Evolutionary conservation across 2,888 invertebrate genomes (phyloP), one percentile per base, ranked within the genome.

Genomic region (Pogonocherus hispidulus): DNA sequence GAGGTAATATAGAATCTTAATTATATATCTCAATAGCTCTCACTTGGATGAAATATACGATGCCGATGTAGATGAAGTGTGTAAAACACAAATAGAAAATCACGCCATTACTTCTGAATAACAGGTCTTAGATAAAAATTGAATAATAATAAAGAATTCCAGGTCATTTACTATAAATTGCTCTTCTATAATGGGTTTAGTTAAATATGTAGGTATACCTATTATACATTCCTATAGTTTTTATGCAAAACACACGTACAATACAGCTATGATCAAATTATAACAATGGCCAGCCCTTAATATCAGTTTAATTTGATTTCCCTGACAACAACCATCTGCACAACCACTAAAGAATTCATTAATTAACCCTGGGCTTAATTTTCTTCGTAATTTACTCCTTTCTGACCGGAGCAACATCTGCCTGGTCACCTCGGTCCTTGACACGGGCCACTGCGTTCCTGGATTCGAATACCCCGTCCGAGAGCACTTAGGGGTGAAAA

Each of bases 401-500:
- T 35, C 20, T 11, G 20, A 19, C 41, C 20, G 16, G 22, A 37
- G 18, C 14, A 37, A 55, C 55, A 55, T 55, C 55, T 55, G 55
- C 55, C 22, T 20, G 37, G 22, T 37, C 18, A 19, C n/a, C 55
- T n/a, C n/a, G n/a, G n/a, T n/a, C n/a, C n/a, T n/a, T n/a, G n/a
- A n/a, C n/a, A 55, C 55, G 55, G 22, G 19, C 55, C 55, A 55
- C 41, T 55, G 37, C 41, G 37, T 55, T 54, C 35, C 54, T 18
- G 27, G 35, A 11, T 11, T 11, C 9, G 19, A 5, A 14, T 37
- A 19, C 35, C 37, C 22, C n/a, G 2, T 37, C 16, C 14, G 16
- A 32, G 32, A 41, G 22, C 11, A 55, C 14, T 6, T 22, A 8
- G 18, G 55, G 16, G 49, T 20, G 23, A 51, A 23, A 4, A 23